Conservation (phyloP, 2,797 vertebrate genomes). For the Ficedula albicollis region DNA sequence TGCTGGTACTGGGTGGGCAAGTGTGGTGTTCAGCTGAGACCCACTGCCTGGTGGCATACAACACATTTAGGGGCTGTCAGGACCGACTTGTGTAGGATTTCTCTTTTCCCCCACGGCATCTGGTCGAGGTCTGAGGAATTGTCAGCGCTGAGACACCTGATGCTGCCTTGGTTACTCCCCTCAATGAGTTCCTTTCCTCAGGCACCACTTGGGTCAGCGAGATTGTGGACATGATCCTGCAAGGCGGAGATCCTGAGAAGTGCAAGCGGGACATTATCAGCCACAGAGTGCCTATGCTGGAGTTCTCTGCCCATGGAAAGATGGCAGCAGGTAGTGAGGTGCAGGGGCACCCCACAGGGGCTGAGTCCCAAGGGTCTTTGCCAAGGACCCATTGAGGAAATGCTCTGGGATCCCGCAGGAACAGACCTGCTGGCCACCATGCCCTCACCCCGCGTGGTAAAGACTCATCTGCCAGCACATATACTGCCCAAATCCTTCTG, state of each 20-base stretch:
- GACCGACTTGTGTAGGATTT: neutral
- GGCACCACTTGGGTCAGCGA: constrained; percentile 94
- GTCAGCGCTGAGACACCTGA: neutral
- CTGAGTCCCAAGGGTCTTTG: neutral
- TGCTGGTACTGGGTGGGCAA: neutral
- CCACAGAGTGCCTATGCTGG: constrained; percentile 83
- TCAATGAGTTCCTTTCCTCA: constrained; percentile 19
- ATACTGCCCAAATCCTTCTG: constrained; percentile 87
- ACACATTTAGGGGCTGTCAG: neutral
- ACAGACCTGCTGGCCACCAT: constrained; percentile 69
- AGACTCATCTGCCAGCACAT: constrained; percentile 85
- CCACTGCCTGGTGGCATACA: accelerated
- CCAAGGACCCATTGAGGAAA: accelerated
- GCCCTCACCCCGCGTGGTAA: constrained; percentile 85
- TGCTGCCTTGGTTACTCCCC: accelerated
- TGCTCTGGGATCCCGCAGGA: constrained; percentile 8
- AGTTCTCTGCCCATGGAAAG: constrained; percentile 10
- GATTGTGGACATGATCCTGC: constrained; percentile 87
- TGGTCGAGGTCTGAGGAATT: accelerated
- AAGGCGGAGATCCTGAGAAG: constrained; percentile 79
- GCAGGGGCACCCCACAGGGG: accelerated
- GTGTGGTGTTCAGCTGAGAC: accelerated
- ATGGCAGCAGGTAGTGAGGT: constrained; percentile 51
- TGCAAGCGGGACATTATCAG: constrained; percentile 80
- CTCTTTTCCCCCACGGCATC: accelerated